Conservation (phyloP, 2,113 vertebrate genomes). For the Saiga tatarica region DNA sequence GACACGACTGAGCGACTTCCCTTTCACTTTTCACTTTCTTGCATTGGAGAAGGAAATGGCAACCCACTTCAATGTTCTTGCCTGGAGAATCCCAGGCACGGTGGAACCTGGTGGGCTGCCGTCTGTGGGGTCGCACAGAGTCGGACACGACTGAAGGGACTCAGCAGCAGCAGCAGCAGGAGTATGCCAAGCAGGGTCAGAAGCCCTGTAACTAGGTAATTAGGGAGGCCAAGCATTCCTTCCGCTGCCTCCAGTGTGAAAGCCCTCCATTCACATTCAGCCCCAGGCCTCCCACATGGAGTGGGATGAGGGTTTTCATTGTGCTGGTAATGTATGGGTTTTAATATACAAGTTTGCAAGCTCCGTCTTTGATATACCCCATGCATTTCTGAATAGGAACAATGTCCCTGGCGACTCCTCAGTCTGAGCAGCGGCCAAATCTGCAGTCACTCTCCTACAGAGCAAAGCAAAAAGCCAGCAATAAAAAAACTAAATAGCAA, state of each 20-base stretch:
- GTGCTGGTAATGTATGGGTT: constrained; percentile 44
- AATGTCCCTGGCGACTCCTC: constrained; percentile 30
- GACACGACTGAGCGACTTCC: no score
- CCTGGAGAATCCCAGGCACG: no score
- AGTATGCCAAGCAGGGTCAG: not conserved
- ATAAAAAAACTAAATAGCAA: constrained; percentile 62
- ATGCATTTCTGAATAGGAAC: constrained; percentile 61
- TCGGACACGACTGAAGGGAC: no score
- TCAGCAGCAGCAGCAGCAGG: no score
- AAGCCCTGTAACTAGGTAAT: not conserved
- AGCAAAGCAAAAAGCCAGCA: constrained; percentile 64
- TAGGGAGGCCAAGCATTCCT: not conserved
- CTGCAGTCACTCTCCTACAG: constrained; percentile 42
- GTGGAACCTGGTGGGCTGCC: no score
- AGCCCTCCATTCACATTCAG: fast-evolving
- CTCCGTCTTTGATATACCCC: constrained; percentile 51
- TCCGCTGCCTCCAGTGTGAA: not conserved
- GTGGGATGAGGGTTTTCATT: constrained; percentile 30
- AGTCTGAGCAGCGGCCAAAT: constrained; percentile 64
- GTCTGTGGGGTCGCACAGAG: no score
- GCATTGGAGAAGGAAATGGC: no score
- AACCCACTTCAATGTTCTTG: no score
- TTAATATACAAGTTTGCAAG: constrained; percentile 45
- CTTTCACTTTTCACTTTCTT: no score
- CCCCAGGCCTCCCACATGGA: not conserved